Percentiles rank a stretch among this genome's conserved stretches.
These are phyloP conservation scores for Zaprionus vittiger DNA, from an alignment of 1,140 invertebrate species.

Conservation along the genomic window DNA sequence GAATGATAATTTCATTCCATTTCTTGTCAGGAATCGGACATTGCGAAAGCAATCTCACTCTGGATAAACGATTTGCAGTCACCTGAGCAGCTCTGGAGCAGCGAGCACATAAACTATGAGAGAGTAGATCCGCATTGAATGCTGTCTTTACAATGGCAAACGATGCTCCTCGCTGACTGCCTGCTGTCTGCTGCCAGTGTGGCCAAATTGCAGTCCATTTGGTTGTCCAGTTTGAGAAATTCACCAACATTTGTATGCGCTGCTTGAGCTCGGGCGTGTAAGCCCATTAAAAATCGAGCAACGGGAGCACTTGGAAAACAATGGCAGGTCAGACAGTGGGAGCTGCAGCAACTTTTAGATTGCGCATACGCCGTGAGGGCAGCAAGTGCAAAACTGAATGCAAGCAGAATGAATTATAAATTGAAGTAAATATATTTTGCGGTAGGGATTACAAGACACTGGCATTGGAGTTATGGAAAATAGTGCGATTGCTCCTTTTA, in stretches of 20 bases:
- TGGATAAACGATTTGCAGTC: conserved; percentile 49
- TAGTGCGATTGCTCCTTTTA: conserved; percentile 28
- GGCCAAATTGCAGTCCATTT: conserved; percentile 53
- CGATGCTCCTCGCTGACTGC: neutral
- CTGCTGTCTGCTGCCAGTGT: too few relatives aligned
- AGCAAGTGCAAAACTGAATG: neutral
- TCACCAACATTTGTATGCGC: conserved; percentile 49
- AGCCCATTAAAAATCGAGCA: conserved; percentile 40
- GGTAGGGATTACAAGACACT: conserved; percentile 36
- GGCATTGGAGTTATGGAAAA: conserved; percentile 33
- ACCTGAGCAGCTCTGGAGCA: conserved; percentile 27
- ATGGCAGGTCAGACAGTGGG: conserved; percentile 14
- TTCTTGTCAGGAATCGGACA: conserved; percentile 25
- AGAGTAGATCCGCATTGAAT: conserved; percentile 22
- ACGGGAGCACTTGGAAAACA: conserved; percentile 30
- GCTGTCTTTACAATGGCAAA: conserved; percentile 37
- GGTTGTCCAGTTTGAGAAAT: conserved; percentile 42
- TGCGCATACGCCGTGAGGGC: conserved; percentile 40
- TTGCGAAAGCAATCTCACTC: conserved; percentile 30
- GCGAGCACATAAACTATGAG: conserved; percentile 36
- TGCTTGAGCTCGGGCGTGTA: conserved; percentile 34
- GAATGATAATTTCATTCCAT: conserved; percentile 47
- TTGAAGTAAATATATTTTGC: conserved; percentile 50
- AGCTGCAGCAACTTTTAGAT: conserved; percentile 1
- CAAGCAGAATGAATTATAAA: conserved; percentile 47